Percentiles rank a stretch among this genome's conserved stretches.
Conservation (phyloP, 2,888 invertebrate genomes). For the Troglohyphantes excavatus region DNA sequence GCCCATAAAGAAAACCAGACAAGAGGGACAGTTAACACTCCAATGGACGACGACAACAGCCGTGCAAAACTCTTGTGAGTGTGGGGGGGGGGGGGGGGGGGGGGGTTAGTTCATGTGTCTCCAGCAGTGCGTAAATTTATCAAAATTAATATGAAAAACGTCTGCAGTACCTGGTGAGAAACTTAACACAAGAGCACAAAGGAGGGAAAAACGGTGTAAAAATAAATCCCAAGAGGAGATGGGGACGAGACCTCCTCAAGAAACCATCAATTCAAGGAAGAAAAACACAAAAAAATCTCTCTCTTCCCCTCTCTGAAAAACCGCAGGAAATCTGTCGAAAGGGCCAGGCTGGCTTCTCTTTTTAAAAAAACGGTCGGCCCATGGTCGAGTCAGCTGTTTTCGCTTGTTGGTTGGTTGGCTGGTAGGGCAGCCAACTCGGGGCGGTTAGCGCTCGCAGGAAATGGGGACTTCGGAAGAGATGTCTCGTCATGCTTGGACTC, state of each 20-base stretch:
- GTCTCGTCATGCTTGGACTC: no score
- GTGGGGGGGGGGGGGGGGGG: no score
- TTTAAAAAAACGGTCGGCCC: slow-evolving; percentile 77
- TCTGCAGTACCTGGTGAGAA: slow-evolving; percentile 73
- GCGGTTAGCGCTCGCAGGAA: slow-evolving; percentile 27
- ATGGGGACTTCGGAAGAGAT: no score
- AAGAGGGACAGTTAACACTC: background rate
- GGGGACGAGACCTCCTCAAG: slow-evolving; percentile 66
- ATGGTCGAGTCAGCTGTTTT: slow-evolving; percentile 77
- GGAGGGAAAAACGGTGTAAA: slow-evolving; percentile 61
- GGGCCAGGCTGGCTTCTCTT: slow-evolving; percentile 21
- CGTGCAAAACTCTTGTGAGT: no score
- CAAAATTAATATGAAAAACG: slow-evolving; percentile 67
- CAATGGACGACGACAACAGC: slow-evolving; percentile 13
- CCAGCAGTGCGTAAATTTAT: slow-evolving; percentile 69
- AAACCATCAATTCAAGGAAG: slow-evolving; percentile 75
- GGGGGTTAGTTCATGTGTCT: slow-evolving; percentile 31
- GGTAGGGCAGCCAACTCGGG: slow-evolving; percentile 44
- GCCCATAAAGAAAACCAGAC: background rate
- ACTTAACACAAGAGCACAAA: slow-evolving; percentile 62
- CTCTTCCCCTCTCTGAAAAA: slow-evolving; percentile 54
- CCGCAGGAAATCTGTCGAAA: slow-evolving; percentile 77
- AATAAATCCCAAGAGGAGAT: slow-evolving; percentile 58
- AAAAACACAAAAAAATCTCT: slow-evolving; percentile 52
- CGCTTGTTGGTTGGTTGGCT: slow-evolving; percentile 42